phyloP scores from a whole-genome alignment of 2,113 vertebrate genomes.

The Corydoras sp. region DNA sequence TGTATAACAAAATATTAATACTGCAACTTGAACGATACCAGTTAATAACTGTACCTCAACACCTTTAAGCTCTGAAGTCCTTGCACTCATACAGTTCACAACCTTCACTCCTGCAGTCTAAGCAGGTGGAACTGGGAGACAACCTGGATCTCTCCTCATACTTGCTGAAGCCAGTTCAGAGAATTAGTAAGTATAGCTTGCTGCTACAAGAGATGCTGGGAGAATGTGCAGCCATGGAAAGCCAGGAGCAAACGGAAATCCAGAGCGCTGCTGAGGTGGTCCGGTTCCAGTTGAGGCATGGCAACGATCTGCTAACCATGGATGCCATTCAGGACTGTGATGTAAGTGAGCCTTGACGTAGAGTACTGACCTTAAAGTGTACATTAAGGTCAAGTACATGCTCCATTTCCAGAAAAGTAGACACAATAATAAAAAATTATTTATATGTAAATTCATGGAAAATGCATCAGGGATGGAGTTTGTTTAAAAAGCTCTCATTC shows the following conservation, averaged over 20 bases:
- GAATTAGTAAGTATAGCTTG: constrained; percentile 73
- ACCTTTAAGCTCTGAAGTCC: background rate
- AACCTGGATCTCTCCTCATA: constrained; percentile 71
- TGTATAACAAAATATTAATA: no score
- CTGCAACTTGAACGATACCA: no score
- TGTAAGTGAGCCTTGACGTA: constrained; percentile 49
- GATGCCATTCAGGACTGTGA: constrained; percentile 69
- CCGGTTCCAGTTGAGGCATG: constrained; percentile 67
- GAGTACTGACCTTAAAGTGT: no score
- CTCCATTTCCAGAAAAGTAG: no score
- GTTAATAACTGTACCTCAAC: no score
- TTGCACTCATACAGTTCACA: background rate
- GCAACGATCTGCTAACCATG: constrained; percentile 72
- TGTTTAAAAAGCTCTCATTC: background rate
- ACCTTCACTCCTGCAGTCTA: constrained; percentile 50
- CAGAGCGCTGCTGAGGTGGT: constrained; percentile 63
- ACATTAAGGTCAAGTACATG: no score
- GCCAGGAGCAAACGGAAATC: constrained; percentile 56
- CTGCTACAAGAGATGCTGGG: constrained; percentile 68
- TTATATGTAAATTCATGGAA: background rate
- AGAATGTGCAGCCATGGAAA: constrained; percentile 51
- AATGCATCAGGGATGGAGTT: constrained; percentile 54
- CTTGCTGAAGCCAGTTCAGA: constrained; percentile 69
- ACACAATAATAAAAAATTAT: no score
- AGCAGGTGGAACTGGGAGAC: constrained; percentile 63